A percentile compares a stretch with the other conserved stretches of the same genome.
phyloP scores from a whole-genome alignment of 2,797 vertebrate genomes.

The Eidolon dupreanum region DNA sequence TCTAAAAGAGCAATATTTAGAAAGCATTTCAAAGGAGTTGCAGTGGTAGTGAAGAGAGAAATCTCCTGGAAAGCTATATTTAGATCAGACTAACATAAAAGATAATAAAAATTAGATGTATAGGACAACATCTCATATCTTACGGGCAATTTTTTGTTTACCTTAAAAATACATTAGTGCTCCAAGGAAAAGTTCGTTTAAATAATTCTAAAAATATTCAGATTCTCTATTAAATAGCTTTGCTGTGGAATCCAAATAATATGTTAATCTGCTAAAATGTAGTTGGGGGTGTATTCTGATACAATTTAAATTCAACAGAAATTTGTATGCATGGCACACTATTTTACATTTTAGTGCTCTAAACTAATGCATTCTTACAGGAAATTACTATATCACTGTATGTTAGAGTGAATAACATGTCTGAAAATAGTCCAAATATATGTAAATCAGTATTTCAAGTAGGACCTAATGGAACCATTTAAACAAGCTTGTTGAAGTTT shows the following conservation, averaged over 20 bases:
- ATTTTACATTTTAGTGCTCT: constrained; percentile 52
- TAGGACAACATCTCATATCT: background rate
- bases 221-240: constrained; percentile 6
- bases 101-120: background rate
- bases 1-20: background rate
- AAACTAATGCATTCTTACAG: constrained; percentile 53
- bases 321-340: constrained; percentile 32
- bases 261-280: constrained; percentile 53
- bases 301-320: constrained; percentile 56
- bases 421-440: constrained; percentile 74
- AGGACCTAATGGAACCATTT: constrained; percentile 73
- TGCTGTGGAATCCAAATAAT: constrained; percentile 48
- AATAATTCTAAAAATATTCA: constrained; percentile 44
- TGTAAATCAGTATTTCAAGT: constrained; percentile 73
- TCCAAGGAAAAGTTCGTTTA: constrained; percentile 3
- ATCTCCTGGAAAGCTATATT: background rate
- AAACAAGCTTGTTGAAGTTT: constrained; percentile 74
- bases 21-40: background rate
- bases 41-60: background rate
- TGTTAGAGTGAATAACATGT: constrained; percentile 58
- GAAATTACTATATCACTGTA: constrained; percentile 63
- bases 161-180: background rate
- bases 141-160: background rate
- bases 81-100: background rate
- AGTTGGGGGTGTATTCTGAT: constrained; percentile 27